phyloP scores from a whole-genome alignment of 2,113 vertebrate species.

The Limanda limanda region DNA sequence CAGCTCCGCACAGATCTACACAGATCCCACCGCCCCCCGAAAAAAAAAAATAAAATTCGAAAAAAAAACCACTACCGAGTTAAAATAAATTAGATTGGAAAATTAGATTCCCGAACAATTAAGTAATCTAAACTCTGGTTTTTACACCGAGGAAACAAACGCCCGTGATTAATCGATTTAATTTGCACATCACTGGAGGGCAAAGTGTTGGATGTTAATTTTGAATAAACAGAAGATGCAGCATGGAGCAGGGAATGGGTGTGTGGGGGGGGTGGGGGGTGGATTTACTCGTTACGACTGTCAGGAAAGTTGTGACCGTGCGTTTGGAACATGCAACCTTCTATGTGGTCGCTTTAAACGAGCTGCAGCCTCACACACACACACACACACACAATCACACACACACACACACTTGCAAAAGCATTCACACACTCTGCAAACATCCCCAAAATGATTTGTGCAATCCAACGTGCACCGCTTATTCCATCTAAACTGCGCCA shows the following conservation, averaged over 20 bases:
- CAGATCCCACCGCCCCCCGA: slow-evolving; percentile 83
- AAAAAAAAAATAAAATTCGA: not conserved
- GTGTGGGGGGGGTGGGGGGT: slow-evolving; percentile 75
- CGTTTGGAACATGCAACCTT: slow-evolving; percentile 41
- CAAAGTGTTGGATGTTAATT: slow-evolving; percentile 94
- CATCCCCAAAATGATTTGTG: slow-evolving; percentile 26
- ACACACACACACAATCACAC: slow-evolving; percentile 30
- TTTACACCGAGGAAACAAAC: slow-evolving; percentile 77
- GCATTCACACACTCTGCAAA: slow-evolving; percentile 16
- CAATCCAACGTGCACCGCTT: slow-evolving; percentile 23
- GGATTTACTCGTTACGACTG: slow-evolving; percentile 89
- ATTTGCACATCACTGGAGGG: slow-evolving; percentile 87
- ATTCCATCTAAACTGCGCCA: not conserved
- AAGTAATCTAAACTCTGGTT: slow-evolving; percentile 90
- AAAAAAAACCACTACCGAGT: not conserved
- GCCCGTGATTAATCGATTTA: slow-evolving; percentile 82
- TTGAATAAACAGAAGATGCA: slow-evolving; percentile 91
- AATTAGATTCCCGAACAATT: slow-evolving; percentile 96
- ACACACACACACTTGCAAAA: slow-evolving; percentile 22
- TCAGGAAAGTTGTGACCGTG: slow-evolving; percentile 64
- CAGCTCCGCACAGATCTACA: slow-evolving; percentile 85
- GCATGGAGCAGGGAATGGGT: slow-evolving; percentile 68
- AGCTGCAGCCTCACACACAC: slow-evolving; percentile 21
- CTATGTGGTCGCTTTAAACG: slow-evolving; percentile 1
- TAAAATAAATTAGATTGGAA: slow-evolving; percentile 79